These are phyloP conservation scores for Pantelozetes paolii DNA, from an alignment of 2,888 invertebrate genomes.

Conservation along the genomic window DNA sequence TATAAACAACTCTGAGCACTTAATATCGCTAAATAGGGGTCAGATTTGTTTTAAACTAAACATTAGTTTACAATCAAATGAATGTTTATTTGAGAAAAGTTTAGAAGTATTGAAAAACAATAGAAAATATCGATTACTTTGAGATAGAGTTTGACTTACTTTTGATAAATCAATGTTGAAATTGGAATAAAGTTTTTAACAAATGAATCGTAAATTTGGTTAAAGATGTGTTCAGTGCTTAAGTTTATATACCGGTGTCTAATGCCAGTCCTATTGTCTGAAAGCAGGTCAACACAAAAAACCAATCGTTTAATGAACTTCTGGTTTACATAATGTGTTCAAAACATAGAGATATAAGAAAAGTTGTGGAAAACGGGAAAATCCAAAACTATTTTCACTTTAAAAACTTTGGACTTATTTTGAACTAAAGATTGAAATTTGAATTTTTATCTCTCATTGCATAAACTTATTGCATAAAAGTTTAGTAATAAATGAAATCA, in stretches of 20 bases:
- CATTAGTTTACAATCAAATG: too few species aligned
- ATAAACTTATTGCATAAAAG: too few species aligned
- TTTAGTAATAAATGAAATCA: too few species aligned
- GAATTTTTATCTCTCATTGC: not conserved
- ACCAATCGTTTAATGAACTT: constrained; percentile 32
- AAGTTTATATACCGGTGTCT: constrained; percentile 15
- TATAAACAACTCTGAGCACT: too few species aligned
- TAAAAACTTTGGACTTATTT: too few species aligned
- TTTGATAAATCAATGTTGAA: too few species aligned
- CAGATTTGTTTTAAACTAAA: too few species aligned
- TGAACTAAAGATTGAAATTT: too few species aligned
- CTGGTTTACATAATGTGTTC: constrained; percentile 23
- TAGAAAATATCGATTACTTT: too few species aligned
- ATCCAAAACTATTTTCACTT: constrained; percentile 15
- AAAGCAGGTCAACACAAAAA: constrained; percentile 17
- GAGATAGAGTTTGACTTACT: constrained; percentile 21
- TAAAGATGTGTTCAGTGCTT: not conserved
- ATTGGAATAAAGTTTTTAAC: not conserved
- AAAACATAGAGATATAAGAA: not conserved
- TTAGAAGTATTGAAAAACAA: too few species aligned
- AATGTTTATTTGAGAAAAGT: too few species aligned
- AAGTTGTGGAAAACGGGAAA: not conserved
- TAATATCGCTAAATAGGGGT: too few species aligned
- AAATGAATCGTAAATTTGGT: not conserved
- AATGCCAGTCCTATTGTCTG: constrained; percentile 17